Conservation (phyloP, 2,113 vertebrate species). For the Spea multiplicata region DNA sequence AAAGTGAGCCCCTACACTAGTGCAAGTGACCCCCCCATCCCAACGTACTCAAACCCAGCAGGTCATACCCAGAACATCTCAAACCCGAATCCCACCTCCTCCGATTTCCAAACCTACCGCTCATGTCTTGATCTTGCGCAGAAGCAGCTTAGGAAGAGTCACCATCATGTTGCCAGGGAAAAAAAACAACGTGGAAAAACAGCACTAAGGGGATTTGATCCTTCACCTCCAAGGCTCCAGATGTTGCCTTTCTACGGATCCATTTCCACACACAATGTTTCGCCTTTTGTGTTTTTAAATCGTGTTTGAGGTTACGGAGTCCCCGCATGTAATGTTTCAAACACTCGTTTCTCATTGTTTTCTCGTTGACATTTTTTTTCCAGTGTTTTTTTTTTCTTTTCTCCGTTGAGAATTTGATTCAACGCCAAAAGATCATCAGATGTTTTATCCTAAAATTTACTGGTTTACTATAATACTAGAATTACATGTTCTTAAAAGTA, state of each 20-base stretch:
- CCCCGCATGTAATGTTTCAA: neutral
- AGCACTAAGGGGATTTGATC: neutral
- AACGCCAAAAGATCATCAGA: neutral
- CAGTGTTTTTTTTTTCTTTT: neutral
- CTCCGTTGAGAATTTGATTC: neutral
- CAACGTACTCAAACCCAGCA: neutral
- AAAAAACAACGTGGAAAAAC: neutral
- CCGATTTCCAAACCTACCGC: neutral
- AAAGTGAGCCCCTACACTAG: constrained; percentile 81
- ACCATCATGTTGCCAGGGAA: neutral
- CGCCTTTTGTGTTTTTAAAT: neutral
- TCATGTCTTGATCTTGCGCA: neutral
- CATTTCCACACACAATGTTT: neutral
- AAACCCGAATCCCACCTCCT: neutral
- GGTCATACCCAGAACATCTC: constrained; percentile 32
- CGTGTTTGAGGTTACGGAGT: neutral
- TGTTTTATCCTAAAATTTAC: neutral
- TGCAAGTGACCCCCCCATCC: constrained; percentile 39
- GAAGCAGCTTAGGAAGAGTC: neutral
- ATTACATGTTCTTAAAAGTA: too few species aligned
- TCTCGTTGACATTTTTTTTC: neutral
- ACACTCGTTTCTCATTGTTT: neutral
- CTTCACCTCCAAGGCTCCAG: neutral
- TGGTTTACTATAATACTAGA: too few species aligned
- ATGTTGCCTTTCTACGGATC: neutral